phyloP scores from a whole-genome alignment of 1,140 invertebrate species.

The Procambarus virginalis region DNA sequence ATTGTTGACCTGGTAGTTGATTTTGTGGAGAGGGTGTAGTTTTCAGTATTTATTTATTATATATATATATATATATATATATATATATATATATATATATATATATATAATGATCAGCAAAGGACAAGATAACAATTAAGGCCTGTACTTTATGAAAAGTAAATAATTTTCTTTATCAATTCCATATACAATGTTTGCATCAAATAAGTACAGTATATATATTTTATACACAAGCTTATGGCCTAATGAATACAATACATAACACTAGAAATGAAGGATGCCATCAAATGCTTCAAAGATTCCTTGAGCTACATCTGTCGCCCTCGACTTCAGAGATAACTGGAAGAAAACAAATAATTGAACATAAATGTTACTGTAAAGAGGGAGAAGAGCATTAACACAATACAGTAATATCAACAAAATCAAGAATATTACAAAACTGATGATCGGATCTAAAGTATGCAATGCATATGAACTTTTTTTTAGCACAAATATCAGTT shows the following conservation, averaged over 20 bases:
- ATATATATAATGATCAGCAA: neutral
- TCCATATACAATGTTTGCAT: neutral
- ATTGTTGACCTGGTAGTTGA: too few species aligned
- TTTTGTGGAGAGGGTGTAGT: too few species aligned
- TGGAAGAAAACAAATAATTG: slow-evolving; percentile 75
- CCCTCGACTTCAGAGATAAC: slow-evolving; percentile 92
- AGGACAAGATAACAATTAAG: neutral
- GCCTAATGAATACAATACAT: neutral
- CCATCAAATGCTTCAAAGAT: slow-evolving; percentile 95
- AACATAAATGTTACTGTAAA: neutral
- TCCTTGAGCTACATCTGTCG: slow-evolving; percentile 92
- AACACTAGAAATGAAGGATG: slow-evolving; percentile 81
- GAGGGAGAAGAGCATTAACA: too few species aligned
- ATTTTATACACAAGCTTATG: neutral
- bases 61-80: too few species aligned
- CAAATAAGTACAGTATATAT: neutral
- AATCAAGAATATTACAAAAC: neutral
- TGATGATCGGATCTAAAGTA: neutral
- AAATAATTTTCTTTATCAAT: neutral
- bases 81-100: neutral
- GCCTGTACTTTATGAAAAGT: neutral
- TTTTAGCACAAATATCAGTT: too few species aligned
- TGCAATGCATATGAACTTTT: too few species aligned
- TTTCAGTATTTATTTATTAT: too few species aligned
- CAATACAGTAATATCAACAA: too few species aligned